Evolutionary conservation across 1,140 invertebrate species (phyloP), one percentile per base, ranked within the genome.

Genomic region (Drosophila sp.): DNA sequence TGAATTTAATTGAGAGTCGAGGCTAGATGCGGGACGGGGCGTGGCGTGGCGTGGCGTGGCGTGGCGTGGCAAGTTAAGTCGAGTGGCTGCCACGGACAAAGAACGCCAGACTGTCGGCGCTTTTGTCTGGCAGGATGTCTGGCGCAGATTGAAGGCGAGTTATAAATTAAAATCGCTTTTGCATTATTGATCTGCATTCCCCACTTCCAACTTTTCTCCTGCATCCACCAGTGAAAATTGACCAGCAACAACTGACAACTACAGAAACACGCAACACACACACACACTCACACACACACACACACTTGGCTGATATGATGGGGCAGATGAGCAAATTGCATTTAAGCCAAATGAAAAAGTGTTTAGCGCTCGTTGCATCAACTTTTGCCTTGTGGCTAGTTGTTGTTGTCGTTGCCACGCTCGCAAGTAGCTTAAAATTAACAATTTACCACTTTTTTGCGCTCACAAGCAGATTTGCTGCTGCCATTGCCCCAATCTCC

Each of bases 381-480:
- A 65, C 34, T 72, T 72, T 65, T 13, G 58, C 45, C 58, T 56
- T 25, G 36, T 27, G 36, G 53, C 53, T 41, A 56, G 4, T 36
- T 21, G 38, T 14, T 41, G 38, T 41, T 50, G 25, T 54, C n/a
- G 29, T 54, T 54, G 45, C 25, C 54, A 13, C 54, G 16, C 59
- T 64, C 25, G 27, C 65, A 77, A 79, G 67, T 82, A 67, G 79
- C 76, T 82, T 87, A 80, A 89, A 89, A 89, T 87, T 87, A 89
- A 80, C 69, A 87, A 89, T 87, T 87, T 89, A 79, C 78, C 81
- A 86, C 81, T 79, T 80, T 66, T 74, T 80, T 83, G 74, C 72
- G 53, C 63, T 64, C 54, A 72, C 67, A 76, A 76, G 67, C 67
- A 76, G 61, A 76, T 73, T 77, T 74, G 57, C 21, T 70, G 41